Conservation (phyloP, 2,113 vertebrate species). For the Cyprinodon tularosa region DNA sequence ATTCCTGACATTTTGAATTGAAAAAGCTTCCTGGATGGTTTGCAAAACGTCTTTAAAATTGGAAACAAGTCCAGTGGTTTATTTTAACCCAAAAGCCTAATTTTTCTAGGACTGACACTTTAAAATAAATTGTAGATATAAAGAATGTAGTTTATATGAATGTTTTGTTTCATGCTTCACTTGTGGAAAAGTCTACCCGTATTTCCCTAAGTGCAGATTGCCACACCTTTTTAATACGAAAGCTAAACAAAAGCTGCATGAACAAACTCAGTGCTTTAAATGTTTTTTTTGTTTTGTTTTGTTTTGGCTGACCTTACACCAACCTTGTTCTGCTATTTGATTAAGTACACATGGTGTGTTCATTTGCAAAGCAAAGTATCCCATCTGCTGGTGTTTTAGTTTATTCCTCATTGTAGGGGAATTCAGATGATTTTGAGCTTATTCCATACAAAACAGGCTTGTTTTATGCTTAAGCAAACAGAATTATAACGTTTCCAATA, state of each 20-base stretch:
- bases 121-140: background rate
- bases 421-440: background rate
- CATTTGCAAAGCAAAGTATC: slow-evolving; percentile 3
- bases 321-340: slow-evolving; percentile 1
- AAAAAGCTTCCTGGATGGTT: too few species aligned
- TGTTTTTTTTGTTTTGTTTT: too few species aligned
- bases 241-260: background rate
- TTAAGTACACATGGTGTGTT: slow-evolving; percentile 25
- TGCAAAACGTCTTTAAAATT: too few species aligned
- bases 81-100: slow-evolving; percentile 6
- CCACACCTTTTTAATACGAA: slow-evolving; percentile 4
- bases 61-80: too few species aligned
- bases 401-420: background rate
- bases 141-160: background rate
- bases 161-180: background rate
- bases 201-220: background rate
- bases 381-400: slow-evolving; percentile 14
- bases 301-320: slow-evolving; percentile 1
- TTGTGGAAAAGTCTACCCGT: background rate
- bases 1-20: too few species aligned
- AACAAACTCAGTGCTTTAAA: background rate
- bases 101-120: slow-evolving; percentile 5
- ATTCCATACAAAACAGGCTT: too few species aligned
- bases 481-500: too few species aligned
- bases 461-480: too few species aligned